A percentile compares a stretch with the other conserved stretches of the same genome.
Conservation (phyloP, 2,113 vertebrate species). For the Proteles cristata region DNA sequence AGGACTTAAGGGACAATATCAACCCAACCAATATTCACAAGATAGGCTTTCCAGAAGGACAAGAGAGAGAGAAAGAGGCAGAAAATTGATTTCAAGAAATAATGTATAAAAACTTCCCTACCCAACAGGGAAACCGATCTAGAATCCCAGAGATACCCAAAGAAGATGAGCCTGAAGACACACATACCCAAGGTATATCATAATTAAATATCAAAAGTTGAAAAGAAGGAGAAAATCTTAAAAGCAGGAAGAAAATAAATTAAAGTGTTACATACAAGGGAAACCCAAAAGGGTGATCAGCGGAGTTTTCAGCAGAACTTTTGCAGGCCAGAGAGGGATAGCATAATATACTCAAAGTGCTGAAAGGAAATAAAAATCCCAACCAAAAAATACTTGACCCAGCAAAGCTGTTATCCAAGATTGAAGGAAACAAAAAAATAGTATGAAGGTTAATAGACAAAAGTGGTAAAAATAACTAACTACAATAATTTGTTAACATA, state of each 20-base stretch:
- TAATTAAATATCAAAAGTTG: neutral
- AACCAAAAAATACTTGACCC: neutral
- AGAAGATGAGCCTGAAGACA: neutral
- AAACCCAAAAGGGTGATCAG: neutral
- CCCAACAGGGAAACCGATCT: neutral
- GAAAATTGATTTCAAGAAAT: neutral
- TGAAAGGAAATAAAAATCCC: neutral
- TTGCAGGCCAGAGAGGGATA: neutral
- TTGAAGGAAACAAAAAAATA: neutral
- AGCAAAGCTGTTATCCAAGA: neutral
- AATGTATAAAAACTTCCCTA: neutral
- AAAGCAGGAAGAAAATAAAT: neutral
- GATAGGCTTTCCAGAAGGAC: neutral
- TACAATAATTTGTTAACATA: neutral
- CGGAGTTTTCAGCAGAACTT: neutral
- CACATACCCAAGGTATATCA: neutral
- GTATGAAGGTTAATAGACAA: neutral
- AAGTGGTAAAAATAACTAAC: neutral
- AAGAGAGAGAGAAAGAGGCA: neutral
- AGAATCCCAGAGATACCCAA: neutral
- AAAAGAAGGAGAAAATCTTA: neutral
- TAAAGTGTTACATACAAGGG: neutral
- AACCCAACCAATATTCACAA: neutral
- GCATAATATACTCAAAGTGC: neutral
- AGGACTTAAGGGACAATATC: neutral